These are phyloP conservation scores for Aegithalos caudatus DNA, from an alignment of 2,113 vertebrate species.

Conservation along the genomic window DNA sequence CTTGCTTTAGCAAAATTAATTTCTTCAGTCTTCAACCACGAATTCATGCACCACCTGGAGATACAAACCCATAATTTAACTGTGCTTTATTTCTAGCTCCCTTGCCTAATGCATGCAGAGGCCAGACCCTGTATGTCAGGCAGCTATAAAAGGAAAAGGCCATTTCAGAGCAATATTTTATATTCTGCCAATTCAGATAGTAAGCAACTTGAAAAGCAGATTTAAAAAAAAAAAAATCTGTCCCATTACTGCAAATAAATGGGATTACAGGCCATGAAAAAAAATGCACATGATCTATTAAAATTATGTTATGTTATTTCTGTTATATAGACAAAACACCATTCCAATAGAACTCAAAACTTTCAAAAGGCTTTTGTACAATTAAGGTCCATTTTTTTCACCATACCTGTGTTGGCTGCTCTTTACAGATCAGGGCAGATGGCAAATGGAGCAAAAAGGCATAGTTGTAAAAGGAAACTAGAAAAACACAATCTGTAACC, in stretches of 20 bases:
- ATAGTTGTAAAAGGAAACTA: not conserved
- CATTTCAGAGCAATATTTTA: not conserved
- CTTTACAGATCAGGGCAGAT: not conserved
- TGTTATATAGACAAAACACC: not conserved
- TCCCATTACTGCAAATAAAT: not conserved
- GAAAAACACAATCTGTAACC: not conserved
- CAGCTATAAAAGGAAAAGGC: not conserved
- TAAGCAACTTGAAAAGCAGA: not conserved
- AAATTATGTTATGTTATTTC: not conserved
- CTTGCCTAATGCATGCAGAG: not conserved
- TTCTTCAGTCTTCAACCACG: slow-evolving; percentile 23
- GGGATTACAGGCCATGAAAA: not conserved
- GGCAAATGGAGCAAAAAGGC: not conserved
- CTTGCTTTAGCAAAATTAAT: slow-evolving; percentile 61
- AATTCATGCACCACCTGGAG: slow-evolving; percentile 57
- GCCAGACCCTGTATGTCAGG: not conserved
- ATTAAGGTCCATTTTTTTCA: not conserved
- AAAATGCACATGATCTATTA: not conserved
- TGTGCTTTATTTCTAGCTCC: slow-evolving; percentile 11
- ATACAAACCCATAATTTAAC: slow-evolving; percentile 42
- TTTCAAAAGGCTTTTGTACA: not conserved
- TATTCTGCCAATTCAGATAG: not conserved
- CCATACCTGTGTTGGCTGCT: not conserved
- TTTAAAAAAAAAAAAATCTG: too few relatives aligned
- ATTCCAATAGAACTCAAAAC: not conserved